These are phyloP conservation scores for Lepus americanus DNA, from an alignment of 2,113 vertebrate species.

Conservation along the genomic window DNA sequence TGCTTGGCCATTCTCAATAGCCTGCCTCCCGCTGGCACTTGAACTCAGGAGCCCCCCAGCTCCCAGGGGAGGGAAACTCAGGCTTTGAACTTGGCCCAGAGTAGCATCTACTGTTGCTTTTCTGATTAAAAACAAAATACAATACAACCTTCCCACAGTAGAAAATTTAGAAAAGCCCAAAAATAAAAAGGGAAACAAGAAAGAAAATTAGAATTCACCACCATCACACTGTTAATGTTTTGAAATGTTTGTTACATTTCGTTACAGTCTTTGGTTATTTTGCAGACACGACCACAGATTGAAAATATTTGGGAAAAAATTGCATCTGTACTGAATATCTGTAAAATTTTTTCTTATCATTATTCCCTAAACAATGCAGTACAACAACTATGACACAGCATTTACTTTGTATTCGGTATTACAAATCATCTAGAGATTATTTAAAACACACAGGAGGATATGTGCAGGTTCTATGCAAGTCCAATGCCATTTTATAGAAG, in stretches of 20 bases:
- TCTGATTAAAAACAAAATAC: not conserved
- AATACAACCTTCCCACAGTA: not conserved
- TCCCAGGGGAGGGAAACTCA: not conserved
- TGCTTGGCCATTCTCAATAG: not conserved
- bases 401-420: not conserved
- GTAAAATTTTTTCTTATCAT: not conserved
- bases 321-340: not conserved
- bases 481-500: too few relatives aligned
- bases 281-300: not conserved
- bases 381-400: not conserved
- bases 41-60: too few relatives aligned
- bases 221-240: not conserved
- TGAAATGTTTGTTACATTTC: not conserved
- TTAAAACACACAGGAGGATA: not conserved
- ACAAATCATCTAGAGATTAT: not conserved
- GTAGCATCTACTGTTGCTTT: not conserved
- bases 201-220: not conserved
- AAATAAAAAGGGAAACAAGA: not conserved
- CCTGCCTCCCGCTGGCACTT: not conserved
- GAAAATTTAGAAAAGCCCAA: not conserved
- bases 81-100: not conserved
- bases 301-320: not conserved
- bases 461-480: not conserved
- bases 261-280: not conserved
- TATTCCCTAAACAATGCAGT: not conserved